Percentiles rank a stretch among this genome's conserved stretches.
These are phyloP conservation scores for Charina bottae DNA, from an alignment of 2,113 vertebrate species.

Conservation along the genomic window DNA sequence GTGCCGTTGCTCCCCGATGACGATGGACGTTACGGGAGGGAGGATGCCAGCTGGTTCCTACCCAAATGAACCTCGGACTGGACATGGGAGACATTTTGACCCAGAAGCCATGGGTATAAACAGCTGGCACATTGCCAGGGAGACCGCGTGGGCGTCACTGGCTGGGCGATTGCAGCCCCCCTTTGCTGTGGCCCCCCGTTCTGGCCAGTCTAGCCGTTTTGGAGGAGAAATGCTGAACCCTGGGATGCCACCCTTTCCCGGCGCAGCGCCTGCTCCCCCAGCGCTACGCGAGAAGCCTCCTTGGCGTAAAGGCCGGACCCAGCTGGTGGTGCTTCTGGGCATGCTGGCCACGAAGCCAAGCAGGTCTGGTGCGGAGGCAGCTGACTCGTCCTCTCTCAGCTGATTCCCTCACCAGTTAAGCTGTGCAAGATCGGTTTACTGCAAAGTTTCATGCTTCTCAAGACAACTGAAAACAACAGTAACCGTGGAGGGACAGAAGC, in stretches of 20 bases:
- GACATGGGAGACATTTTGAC: background rate
- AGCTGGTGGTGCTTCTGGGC: no score
- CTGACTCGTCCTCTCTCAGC: background rate
- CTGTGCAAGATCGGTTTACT: constrained; percentile 23
- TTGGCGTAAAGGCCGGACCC: background rate
- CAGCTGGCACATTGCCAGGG: background rate
- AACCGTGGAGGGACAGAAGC: constrained; percentile 6
- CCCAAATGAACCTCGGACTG: background rate
- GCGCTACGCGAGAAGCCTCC: background rate
- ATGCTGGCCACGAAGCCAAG: background rate
- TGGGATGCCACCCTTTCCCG: background rate
- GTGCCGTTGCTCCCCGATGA: background rate
- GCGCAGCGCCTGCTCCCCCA: background rate
- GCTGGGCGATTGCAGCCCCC: background rate
- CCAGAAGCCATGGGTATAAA: background rate
- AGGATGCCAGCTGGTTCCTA: no score
- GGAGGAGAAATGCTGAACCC: background rate
- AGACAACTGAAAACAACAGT: constrained; percentile 20
- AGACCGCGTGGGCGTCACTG: background rate
- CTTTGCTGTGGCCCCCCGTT: background rate
- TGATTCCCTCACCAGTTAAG: constrained; percentile 32
- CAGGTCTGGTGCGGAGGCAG: background rate
- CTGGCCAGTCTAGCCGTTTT: background rate
- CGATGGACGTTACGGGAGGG: background rate
- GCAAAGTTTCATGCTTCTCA: background rate